phyloP scores from a whole-genome alignment of 2,113 vertebrate species.

The Campylorhamphus procurvoides region DNA sequence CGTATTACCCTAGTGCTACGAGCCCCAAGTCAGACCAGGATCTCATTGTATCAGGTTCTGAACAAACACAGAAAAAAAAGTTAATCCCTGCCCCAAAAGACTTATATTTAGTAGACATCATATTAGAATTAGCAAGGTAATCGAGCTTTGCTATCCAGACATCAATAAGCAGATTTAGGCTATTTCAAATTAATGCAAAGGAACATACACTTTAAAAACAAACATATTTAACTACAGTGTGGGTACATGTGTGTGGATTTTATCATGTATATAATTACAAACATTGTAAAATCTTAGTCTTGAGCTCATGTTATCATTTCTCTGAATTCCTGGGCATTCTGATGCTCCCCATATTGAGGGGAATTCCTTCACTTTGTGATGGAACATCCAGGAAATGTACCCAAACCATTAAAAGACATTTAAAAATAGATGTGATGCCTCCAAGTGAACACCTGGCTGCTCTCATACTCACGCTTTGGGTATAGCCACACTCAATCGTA shows the following conservation, averaged over 20 bases:
- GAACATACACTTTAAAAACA: neutral
- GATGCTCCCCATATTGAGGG: neutral
- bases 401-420: neutral
- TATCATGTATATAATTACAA: neutral
- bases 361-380: neutral
- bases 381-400: neutral
- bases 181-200: constrained; percentile 13
- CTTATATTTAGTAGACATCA: constrained; percentile 40
- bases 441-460: neutral
- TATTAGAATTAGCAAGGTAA: constrained; percentile 37
- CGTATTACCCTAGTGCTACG: constrained; percentile 67
- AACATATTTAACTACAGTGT: neutral
- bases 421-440: neutral
- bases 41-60: constrained; percentile 70
- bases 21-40: constrained; percentile 69
- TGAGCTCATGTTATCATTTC: neutral
- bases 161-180: neutral
- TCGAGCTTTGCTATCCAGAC: constrained; percentile 17
- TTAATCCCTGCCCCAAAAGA: constrained; percentile 52
- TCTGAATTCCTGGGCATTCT: neutral
- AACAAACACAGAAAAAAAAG: constrained; percentile 70
- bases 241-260: neutral
- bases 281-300: neutral
- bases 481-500: constrained; percentile 90
- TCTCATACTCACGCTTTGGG: constrained; percentile 86